Evolutionary conservation across 2,113 vertebrate species (phyloP), one percentile per base, ranked within the genome.

Genomic region (Okapia johnstoni): DNA sequence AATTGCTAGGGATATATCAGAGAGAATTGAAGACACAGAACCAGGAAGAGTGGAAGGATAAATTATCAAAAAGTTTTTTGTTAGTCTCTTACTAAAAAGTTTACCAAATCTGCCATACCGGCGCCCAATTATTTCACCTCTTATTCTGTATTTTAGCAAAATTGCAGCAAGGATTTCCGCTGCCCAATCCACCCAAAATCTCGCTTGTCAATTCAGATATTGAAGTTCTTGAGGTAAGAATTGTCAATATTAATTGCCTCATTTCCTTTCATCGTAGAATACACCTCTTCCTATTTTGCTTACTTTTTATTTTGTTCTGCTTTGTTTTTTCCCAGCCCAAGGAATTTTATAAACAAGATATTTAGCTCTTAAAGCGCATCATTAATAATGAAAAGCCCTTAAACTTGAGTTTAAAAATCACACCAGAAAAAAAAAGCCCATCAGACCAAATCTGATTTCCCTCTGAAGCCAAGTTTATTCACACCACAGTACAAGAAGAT

Each of bases 121-220:
- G 1, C 17, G 43, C 43, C 50, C 1, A 52, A 0, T 63, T 54
- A 17, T 79, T 86, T 66, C 52, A 70, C 3, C 70, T 36, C 6
- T 90, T 90, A 73, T 36, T 98, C 77, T 97, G 26, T 96, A 93
- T 95, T 97, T 86, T 89, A 99, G 99, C 95, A 91, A 98, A 98
- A 97, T 33, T 99, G 54, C 98, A 99, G 94, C 98, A 98, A 97
- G 98, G 99, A 94, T 97, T 99, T 87, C 98, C 98, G 93, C 98
- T 99, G 77, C 98, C 98, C 93, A 98, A 88, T 66, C 95, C 98
- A 61, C 94, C 98, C 43, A 98, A 98, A 2, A 90, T 98, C 60
- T 98, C 98, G 21, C 80, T 99, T 0, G 70, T 90, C 1, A 98
- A 98, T 60, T 98, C 99, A 88, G 96, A 97, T 21, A 97, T 99